Percentiles rank a stretch among this genome's conserved stretches.
phyloP scores from a whole-genome alignment of 2,888 invertebrate genomes.

The Meiosimyza decipiens region DNA sequence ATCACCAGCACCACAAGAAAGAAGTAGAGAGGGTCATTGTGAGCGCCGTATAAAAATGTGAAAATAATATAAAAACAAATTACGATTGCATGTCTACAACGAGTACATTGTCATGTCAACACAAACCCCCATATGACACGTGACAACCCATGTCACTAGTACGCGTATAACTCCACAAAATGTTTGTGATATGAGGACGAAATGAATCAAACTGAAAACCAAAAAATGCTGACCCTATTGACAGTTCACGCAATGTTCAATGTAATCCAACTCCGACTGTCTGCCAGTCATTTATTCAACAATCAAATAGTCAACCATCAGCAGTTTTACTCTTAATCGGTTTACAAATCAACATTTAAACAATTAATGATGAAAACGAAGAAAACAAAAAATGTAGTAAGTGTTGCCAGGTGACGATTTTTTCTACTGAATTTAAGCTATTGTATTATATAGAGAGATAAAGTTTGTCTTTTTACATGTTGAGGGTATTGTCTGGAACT shows the following conservation, averaged over 20 bases:
- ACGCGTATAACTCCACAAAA: neutral
- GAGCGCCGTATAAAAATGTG: constrained; percentile 2
- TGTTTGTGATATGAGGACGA: neutral
- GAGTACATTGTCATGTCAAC: neutral
- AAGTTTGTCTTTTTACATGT: too few species aligned
- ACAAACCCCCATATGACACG: neutral
- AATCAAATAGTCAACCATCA: neutral
- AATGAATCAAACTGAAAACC: neutral
- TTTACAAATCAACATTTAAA: constrained; percentile 31
- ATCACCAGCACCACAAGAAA: neutral
- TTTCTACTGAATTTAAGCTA: too few species aligned
- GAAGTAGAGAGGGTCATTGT: neutral
- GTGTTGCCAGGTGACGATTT: too few species aligned
- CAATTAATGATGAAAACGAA: constrained; percentile 23
- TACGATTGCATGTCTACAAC: constrained; percentile 18
- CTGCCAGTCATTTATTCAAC: neutral
- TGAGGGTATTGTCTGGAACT: too few species aligned
- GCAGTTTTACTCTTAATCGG: neutral
- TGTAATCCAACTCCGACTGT: neutral
- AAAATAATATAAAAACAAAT: too few species aligned
- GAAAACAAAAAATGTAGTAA: neutral
- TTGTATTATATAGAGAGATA: too few species aligned
- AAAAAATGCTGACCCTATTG: constrained; percentile 7
- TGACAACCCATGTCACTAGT: constrained; percentile 15
- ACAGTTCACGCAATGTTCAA: constrained; percentile 13